phyloP scores from a whole-genome alignment of 2,797 vertebrate species.

The Siniperca obscura region DNA sequence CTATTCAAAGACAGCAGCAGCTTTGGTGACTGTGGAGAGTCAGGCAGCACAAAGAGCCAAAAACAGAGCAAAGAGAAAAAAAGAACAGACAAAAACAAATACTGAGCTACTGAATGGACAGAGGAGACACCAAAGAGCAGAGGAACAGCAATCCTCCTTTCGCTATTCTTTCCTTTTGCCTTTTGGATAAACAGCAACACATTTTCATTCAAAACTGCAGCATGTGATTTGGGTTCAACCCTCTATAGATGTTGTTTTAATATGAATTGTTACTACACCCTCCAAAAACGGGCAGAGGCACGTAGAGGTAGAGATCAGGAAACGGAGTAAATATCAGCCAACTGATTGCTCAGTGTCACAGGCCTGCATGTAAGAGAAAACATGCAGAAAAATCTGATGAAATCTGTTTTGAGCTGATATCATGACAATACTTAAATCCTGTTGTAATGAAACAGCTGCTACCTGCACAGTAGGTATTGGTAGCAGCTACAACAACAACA shows the following conservation, averaged over 20 bases:
- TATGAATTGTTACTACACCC: too few relatives aligned
- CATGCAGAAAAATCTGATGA: background rate
- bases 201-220: background rate
- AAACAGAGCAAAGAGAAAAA: slow-evolving; percentile 41
- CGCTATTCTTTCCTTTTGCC: background rate
- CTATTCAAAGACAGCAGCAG: slow-evolving; percentile 64
- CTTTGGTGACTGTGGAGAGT: slow-evolving; percentile 54
- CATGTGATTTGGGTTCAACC: background rate
- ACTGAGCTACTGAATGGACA: slow-evolving; percentile 31
- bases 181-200: background rate
- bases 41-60: slow-evolving; percentile 50
- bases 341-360: background rate
- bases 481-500: too few relatives aligned
- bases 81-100: slow-evolving; percentile 30
- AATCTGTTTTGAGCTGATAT: background rate
- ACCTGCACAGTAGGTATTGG: background rate
- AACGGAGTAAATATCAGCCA: too few relatives aligned
- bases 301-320: background rate
- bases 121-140: slow-evolving; percentile 21
- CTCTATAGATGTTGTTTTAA: too few relatives aligned
- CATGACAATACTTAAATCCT: background rate
- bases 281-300: background rate
- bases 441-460: background rate
- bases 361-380: background rate
- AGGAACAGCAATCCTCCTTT: slow-evolving; percentile 16